phyloP scores from a whole-genome alignment of 2,113 vertebrate species.

The Crotalus tigris region DNA sequence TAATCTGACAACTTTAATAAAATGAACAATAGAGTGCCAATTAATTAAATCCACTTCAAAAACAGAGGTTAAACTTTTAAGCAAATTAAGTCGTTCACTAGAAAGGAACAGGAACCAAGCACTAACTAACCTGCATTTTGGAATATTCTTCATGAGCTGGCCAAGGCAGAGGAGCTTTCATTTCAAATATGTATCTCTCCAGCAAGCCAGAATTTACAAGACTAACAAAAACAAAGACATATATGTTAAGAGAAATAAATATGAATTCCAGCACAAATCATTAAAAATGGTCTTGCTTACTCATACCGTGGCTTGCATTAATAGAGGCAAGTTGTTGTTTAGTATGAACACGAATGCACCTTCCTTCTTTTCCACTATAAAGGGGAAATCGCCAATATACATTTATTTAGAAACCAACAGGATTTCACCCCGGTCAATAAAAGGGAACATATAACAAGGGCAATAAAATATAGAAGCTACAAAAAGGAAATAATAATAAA shows the following conservation, averaged over 20 bases:
- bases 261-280: background rate
- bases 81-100: background rate
- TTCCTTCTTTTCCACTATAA: background rate
- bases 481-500: background rate
- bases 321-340: background rate
- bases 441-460: background rate
- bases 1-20: background rate
- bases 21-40: background rate
- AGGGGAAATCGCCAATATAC: background rate
- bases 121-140: slow-evolving; percentile 80
- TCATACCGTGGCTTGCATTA: background rate
- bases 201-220: slow-evolving; percentile 72
- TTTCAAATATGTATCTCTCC: slow-evolving; percentile 77
- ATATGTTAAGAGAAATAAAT: slow-evolving; percentile 21
- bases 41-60: background rate
- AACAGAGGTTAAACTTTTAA: background rate
- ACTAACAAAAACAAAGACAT: slow-evolving; percentile 66
- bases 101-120: background rate
- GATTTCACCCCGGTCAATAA: background rate
- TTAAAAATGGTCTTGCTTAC: background rate
- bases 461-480: background rate
- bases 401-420: background rate
- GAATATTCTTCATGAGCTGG: slow-evolving; percentile 69
- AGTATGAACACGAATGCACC: background rate
- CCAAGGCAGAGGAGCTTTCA: slow-evolving; percentile 68